Evolutionary conservation across 2,888 invertebrate species (phyloP), one percentile per base, ranked within the genome.

Genomic region (Melinaea marsaeus): DNA sequence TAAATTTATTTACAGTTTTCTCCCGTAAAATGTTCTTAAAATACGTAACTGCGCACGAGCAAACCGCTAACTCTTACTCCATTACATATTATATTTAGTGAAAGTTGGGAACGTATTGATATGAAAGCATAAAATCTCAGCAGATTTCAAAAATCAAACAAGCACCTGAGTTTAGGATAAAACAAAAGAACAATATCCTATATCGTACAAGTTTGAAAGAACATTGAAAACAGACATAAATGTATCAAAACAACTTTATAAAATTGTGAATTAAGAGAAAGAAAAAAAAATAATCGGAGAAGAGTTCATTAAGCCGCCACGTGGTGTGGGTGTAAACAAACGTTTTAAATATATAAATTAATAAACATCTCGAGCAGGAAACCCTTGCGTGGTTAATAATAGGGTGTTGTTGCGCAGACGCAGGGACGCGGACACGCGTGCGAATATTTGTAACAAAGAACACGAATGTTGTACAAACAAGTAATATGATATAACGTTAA

Each of bases 381-480:
- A 84, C 86, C 84, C 88, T 89, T 84, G 80, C 81, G 83, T 78
- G 77, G 84, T 78, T 89, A 88, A 83, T 87, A 87, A 87, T 87
- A 85, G 84, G 82, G 73, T 76, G 79, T 74, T 78, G 83, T 78
- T 78, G 83, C 78, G 81, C 83, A 85, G 85, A 86, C 87, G 83
- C 71, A 58, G 72, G 74, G 86, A 79, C 84, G 81, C 78, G 76
- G 13, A 72, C 78, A 74, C 77, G 80, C 71, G 72, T 76, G 77
- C 83, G 61, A 84, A 81, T 85, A 84, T 88, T 86, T 87, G 83
- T 78, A 78, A 76, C 76, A 75, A 74, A 76, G 79, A 75, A 81
- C 83, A 84, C 84, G 83, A 51, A 32, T 51, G 32, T 51, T 9
- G 51, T 7, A 32, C n/a, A 51, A 9, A 51, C 32, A 51, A 42